Evolutionary conservation across 2,888 invertebrate genomes (phyloP).

Genomic region (Drosophila suboccidentalis): DNA sequence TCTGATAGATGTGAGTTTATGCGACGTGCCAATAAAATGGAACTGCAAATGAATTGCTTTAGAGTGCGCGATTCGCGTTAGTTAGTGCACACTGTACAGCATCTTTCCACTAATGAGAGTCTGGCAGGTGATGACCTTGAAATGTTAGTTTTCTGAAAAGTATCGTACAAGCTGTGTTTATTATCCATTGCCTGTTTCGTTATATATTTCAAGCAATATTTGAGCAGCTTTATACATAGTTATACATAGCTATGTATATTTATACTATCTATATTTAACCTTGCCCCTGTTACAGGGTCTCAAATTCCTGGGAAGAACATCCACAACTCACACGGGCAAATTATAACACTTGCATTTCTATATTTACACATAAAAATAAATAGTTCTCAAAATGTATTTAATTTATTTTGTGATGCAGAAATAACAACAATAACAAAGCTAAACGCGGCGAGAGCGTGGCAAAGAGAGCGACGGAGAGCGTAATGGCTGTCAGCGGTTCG

Average conservation of each 20-base stretch:
- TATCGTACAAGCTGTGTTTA: background rate
- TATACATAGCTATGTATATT: too few relatives aligned
- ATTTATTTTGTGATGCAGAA: conserved; percentile 31
- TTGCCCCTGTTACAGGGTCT: conserved; percentile 4
- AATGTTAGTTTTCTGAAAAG: conserved; percentile 15
- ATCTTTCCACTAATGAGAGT: conserved; percentile 3
- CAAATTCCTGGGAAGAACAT: conserved; percentile 21
- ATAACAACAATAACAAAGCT: conserved; percentile 18
- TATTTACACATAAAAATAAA: conserved; percentile 3
- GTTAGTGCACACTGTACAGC: conserved; percentile 14
- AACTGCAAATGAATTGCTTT: background rate
- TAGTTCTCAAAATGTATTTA: conserved; percentile 10
- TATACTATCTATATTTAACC: conserved; percentile 16
- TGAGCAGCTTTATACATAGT: conserved; percentile 7
- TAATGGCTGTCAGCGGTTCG: conserved; percentile 1
- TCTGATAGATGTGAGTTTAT: conserved; percentile 5
- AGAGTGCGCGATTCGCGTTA: conserved; percentile 1
- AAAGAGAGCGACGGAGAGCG: conserved; percentile 17
- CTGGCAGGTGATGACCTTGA: conserved; percentile 54
- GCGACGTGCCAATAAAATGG: conserved; percentile 15
- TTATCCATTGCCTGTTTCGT: background rate
- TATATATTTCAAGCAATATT: conserved; percentile 5
- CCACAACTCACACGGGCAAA: conserved; percentile 1
- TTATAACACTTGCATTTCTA: conserved; percentile 3
- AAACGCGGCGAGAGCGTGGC: background rate